Conservation (phyloP, 2,888 invertebrate species). For the Drosophila monieri region DNA sequence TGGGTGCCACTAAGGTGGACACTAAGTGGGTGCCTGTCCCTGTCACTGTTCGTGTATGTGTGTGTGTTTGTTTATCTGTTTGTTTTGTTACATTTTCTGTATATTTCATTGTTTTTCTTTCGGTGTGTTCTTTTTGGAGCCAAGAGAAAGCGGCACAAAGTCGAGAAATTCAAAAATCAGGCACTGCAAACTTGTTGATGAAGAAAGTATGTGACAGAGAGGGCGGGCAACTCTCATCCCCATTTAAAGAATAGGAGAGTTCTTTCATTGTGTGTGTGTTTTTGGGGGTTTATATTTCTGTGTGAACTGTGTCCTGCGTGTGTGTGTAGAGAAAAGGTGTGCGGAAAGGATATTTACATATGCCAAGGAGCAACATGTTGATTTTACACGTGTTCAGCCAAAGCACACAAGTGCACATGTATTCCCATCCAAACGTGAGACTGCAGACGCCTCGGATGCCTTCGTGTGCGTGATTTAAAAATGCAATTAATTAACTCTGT, state of each 20-base stretch:
- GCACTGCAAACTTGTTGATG: constrained; percentile 73
- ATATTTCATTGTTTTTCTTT: constrained; percentile 13
- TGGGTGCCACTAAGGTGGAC: constrained; percentile 43
- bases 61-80: constrained; percentile 63
- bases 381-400: constrained; percentile 66
- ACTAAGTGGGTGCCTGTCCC: constrained; percentile 53
- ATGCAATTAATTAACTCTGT: constrained; percentile 70
- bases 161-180: constrained; percentile 75
- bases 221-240: constrained; percentile 48
- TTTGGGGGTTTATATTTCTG: constrained; percentile 1
- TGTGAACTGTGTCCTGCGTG: background rate
- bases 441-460: constrained; percentile 9
- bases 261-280: constrained; percentile 11
- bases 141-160: constrained; percentile 49
- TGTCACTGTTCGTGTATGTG: constrained; percentile 13
- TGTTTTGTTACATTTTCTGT: constrained; percentile 65
- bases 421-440: background rate
- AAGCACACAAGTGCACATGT: constrained; percentile 30
- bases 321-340: constrained; percentile 1
- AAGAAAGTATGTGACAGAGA: constrained; percentile 47
- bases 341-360: constrained; percentile 39
- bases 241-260: constrained; percentile 37
- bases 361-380: constrained; percentile 66
- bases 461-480: constrained; percentile 40
- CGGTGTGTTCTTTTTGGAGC: constrained; percentile 9